Evolutionary conservation across 2,797 vertebrate genomes (phyloP).

Genomic region (Sphaeramia orbicularis): DNA sequence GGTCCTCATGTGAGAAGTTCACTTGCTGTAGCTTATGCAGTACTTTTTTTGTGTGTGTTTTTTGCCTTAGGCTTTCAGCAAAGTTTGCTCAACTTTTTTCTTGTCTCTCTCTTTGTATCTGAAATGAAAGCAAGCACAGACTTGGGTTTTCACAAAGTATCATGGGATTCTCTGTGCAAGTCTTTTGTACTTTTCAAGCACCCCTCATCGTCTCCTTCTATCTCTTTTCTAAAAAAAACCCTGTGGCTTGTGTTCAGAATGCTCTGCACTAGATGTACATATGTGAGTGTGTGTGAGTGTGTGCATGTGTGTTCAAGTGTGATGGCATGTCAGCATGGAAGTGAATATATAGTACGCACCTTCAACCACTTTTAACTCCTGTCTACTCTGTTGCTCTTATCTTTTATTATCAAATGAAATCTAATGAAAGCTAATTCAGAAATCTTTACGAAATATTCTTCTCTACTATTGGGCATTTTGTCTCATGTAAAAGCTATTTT

Average conservation of each 20-base stretch:
- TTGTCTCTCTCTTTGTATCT: conserved; percentile 62
- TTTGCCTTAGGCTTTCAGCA: conserved; percentile 72
- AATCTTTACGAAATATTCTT: no score
- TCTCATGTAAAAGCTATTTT: no score
- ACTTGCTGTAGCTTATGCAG: conserved; percentile 57
- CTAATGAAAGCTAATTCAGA: no score
- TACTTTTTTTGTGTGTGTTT: conserved; percentile 47
- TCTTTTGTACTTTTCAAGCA: conserved; percentile 75
- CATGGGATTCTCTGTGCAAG: conserved; percentile 72
- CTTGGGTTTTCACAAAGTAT: conserved; percentile 68
- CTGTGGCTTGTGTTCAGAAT: conserved; percentile 39
- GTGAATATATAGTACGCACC: background rate
- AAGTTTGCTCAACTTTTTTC: conserved; percentile 77
- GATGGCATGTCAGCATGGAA: conserved; percentile 27
- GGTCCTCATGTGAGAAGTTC: conserved; percentile 75
- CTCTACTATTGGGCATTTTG: no score
- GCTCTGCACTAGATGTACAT: conserved; percentile 30
- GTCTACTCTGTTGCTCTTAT: no score
- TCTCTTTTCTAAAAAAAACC: conserved; percentile 25
- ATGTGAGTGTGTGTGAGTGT: background rate
- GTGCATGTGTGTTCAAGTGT: background rate
- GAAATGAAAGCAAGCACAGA: conserved; percentile 72
- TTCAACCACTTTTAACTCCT: no score
- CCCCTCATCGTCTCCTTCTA: conserved; percentile 46
- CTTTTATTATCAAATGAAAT: no score